Conservation (phyloP, 1,140 invertebrate species). For the Saccostrea echinata region DNA sequence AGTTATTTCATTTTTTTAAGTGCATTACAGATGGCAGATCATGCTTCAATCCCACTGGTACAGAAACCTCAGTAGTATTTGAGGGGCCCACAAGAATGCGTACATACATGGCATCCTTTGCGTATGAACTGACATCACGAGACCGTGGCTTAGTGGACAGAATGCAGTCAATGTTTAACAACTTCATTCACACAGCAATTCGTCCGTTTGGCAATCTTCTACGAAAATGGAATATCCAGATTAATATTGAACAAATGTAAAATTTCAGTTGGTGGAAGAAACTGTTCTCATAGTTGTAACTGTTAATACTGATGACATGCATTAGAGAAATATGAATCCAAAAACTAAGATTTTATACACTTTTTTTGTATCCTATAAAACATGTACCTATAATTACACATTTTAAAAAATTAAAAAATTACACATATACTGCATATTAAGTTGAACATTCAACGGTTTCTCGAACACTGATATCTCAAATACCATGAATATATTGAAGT, state of each 20-base stretch:
- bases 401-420: no score
- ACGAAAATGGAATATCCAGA: conserved; percentile 30
- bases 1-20: no score
- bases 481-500: no score
- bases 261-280: not conserved
- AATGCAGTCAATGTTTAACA: not conserved
- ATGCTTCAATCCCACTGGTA: not conserved
- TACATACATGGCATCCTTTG: not conserved
- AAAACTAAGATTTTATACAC: no score
- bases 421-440: no score
- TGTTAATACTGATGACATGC: no score
- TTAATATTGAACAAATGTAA: conserved; percentile 1
- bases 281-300: not conserved
- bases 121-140: not conserved
- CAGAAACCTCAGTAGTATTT: not conserved
- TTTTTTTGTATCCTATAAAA: no score
- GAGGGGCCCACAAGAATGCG: not conserved
- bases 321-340: no score
- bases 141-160: not conserved
- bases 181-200: not conserved
- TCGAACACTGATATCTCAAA: no score
- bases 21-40: not conserved
- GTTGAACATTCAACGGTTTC: no score
- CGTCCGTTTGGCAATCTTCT: not conserved
- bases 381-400: no score